A percentile compares a stretch with the other conserved stretches of the same genome.
Evolutionary conservation across 2,888 invertebrate species (phyloP).

Genomic region (Xestia sexstrigata): DNA sequence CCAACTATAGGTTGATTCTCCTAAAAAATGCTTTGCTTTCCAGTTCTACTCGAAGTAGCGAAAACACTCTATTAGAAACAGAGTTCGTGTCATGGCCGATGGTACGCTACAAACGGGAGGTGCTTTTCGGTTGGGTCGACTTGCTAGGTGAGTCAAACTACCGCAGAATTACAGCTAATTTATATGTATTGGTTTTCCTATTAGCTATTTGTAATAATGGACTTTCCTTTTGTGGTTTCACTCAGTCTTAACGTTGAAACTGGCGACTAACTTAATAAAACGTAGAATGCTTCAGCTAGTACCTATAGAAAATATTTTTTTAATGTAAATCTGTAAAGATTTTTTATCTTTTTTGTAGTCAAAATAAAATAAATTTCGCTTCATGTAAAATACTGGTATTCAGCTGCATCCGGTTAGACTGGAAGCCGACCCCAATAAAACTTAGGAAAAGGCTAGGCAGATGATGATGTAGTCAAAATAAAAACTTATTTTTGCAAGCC

Average conservation of each 20-base stretch:
- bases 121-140: slow-evolving; percentile 96
- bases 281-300: too few species aligned
- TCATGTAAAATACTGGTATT: too few species aligned
- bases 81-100: slow-evolving; percentile 95
- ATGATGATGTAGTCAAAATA: too few species aligned
- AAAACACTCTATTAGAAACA: slow-evolving; percentile 86
- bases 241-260: background rate
- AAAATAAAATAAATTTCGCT: too few species aligned
- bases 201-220: slow-evolving; percentile 16
- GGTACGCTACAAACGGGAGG: slow-evolving; percentile 94
- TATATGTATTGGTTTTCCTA: slow-evolving; percentile 39
- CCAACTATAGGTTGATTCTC: background rate
- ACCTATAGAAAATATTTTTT: background rate
- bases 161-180: slow-evolving; percentile 19
- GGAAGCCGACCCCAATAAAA: too few species aligned
- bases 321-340: too few species aligned
- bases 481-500: background rate
- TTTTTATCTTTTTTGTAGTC: too few species aligned
- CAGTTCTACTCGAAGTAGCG: slow-evolving; percentile 66
- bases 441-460: too few species aligned
- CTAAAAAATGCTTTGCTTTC: slow-evolving; percentile 19
- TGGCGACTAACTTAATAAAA: background rate
- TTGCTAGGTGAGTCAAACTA: slow-evolving; percentile 90
- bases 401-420: too few species aligned
- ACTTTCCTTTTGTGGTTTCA: slow-evolving; percentile 33